Evolutionary conservation across 2,888 invertebrate species (phyloP).

Genomic region (Xanthia icteritia): DNA sequence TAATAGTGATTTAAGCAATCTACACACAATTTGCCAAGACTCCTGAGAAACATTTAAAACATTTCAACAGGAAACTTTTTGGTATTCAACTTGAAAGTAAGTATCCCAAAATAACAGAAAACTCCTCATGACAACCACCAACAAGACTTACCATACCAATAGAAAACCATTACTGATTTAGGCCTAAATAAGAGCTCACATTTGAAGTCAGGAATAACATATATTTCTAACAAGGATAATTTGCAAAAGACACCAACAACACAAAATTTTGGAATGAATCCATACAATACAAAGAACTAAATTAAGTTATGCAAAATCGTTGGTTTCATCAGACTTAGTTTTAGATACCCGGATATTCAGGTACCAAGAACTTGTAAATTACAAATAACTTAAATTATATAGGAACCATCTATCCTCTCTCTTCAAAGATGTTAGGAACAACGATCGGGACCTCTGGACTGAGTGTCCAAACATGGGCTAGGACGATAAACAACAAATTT

Average conservation of each 20-base stretch:
- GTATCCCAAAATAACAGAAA: neutral
- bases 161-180: neutral
- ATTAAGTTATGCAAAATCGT: neutral
- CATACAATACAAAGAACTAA: neutral
- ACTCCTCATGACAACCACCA: neutral
- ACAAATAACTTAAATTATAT: neutral
- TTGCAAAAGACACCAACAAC: neutral
- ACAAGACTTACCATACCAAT: neutral
- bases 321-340: constrained; percentile 5
- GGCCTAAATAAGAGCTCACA: neutral
- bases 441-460: neutral
- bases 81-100: neutral
- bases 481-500: constrained; percentile 1
- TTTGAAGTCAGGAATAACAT: neutral
- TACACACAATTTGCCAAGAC: neutral
- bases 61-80: neutral
- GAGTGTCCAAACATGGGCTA: constrained; percentile 16
- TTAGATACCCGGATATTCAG: neutral
- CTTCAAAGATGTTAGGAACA: neutral
- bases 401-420: neutral
- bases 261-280: constrained; percentile 6
- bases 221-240: neutral
- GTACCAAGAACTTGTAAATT: neutral
- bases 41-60: neutral
- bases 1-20: neutral